phyloP scores from a whole-genome alignment of 2,888 invertebrate species.

The Tridacna crocea region DNA sequence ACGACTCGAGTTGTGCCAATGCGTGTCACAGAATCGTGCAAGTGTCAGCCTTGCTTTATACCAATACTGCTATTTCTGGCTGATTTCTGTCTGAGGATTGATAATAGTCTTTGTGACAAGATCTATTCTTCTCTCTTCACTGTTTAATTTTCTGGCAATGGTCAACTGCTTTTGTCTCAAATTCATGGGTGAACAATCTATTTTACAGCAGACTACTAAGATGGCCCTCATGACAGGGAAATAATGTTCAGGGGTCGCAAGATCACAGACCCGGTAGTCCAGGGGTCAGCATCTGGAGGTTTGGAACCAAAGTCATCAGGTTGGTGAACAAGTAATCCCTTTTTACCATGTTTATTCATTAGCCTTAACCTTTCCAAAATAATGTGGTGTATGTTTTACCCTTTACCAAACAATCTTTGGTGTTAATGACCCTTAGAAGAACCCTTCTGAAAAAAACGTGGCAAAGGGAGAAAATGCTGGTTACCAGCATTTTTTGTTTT shows the following conservation, averaged over 20 bases:
- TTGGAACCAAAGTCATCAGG: slow-evolving; percentile 40
- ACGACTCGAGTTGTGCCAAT: too few relatives aligned
- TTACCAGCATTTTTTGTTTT: slow-evolving; percentile 6
- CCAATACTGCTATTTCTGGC: too few relatives aligned
- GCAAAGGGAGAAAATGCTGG: slow-evolving; percentile 6
- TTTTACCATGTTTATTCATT: neutral
- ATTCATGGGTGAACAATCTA: neutral
- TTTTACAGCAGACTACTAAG: slow-evolving; percentile 5
- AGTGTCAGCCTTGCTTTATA: too few relatives aligned
- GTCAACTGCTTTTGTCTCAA: too few relatives aligned
- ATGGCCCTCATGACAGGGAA: neutral
- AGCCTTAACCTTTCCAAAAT: too few relatives aligned
- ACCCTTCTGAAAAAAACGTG: neutral
- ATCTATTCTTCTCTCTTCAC: too few relatives aligned
- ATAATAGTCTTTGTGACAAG: too few relatives aligned
- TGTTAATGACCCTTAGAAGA: neutral
- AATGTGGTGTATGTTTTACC: too few relatives aligned
- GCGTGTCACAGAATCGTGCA: too few relatives aligned
- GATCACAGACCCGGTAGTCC: slow-evolving; percentile 68
- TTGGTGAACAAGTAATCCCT: neutral
- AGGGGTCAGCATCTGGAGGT: slow-evolving; percentile 38
- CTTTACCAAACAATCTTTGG: neutral
- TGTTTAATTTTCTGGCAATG: too few relatives aligned
- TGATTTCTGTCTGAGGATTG: too few relatives aligned
- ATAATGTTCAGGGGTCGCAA: slow-evolving; percentile 67